Evolutionary conservation across 2,888 invertebrate genomes (phyloP).

Genomic region (Oxyteleia sp.): DNA sequence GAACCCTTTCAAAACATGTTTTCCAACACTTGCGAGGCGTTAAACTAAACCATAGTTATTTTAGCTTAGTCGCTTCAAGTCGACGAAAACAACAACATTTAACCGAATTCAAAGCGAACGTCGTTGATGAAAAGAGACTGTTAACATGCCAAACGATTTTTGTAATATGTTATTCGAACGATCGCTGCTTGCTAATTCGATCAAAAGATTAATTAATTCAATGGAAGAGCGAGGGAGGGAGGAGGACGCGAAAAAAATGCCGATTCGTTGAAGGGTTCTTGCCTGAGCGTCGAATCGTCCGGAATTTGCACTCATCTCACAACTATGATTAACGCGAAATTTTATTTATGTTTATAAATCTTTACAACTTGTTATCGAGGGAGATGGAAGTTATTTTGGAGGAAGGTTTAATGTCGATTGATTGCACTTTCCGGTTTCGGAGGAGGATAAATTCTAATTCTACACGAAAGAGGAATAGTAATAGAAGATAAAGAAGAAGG

Average conservation of each 20-base stretch:
- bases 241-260: constrained; percentile 7
- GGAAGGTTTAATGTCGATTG: too few species aligned
- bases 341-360: constrained; percentile 61
- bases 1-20: constrained; percentile 27
- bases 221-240: neutral
- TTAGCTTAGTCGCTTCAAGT: constrained; percentile 59
- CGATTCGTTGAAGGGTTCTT: constrained; percentile 78
- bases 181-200: constrained; percentile 37
- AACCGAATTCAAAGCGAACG: constrained; percentile 33
- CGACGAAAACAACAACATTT: constrained; percentile 25
- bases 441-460: too few species aligned
- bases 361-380: constrained; percentile 60
- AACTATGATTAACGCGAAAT: constrained; percentile 30
- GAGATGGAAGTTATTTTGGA: too few species aligned
- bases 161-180: constrained; percentile 57
- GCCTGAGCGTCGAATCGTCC: constrained; percentile 78
- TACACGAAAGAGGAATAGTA: too few species aligned
- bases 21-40: constrained; percentile 44
- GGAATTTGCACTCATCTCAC: constrained; percentile 75
- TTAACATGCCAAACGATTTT: constrained; percentile 72
- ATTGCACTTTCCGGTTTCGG: too few species aligned
- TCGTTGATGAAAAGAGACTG: constrained; percentile 73
- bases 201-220: neutral
- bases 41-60: constrained; percentile 56
- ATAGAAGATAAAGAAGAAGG: too few species aligned